Conservation (phyloP, 2,888 invertebrate species). For the Omphaloscelis lunosa region DNA sequence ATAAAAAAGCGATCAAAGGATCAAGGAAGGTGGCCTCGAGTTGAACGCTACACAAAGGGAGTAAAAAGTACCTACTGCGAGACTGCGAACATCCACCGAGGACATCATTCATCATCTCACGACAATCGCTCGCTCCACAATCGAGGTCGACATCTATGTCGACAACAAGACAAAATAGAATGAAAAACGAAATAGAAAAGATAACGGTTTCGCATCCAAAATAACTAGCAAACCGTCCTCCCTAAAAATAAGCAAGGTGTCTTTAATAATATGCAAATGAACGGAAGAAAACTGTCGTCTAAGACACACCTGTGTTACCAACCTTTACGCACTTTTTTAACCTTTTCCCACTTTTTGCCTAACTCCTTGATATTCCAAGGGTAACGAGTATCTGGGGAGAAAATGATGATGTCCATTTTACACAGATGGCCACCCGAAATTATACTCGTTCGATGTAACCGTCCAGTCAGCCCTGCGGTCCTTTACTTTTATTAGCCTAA, state of each 20-base stretch:
- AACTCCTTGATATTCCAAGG: conserved; percentile 59
- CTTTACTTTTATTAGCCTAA: conserved; percentile 64
- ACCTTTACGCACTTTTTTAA: conserved; percentile 53
- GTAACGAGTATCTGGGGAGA: conserved; percentile 59
- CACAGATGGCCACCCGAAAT: conserved; percentile 70
- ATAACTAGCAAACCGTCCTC: conserved; percentile 5
- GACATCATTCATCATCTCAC: conserved; percentile 78
- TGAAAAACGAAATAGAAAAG: conserved; percentile 53
- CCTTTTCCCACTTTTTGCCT: conserved; percentile 67
- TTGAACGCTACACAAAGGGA: conserved; percentile 77
- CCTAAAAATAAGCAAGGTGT: conserved; percentile 12
- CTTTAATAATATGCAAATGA: conserved; percentile 77
- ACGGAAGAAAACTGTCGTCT: conserved; percentile 68
- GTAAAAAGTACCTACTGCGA: conserved; percentile 67
- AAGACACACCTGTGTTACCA: conserved; percentile 69
- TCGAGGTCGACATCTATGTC: conserved; percentile 56
- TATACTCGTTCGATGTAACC: conserved; percentile 63
- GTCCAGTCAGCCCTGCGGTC: conserved; percentile 47
- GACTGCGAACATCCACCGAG: conserved; percentile 69
- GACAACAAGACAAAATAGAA: conserved; percentile 56
- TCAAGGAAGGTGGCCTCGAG: conserved; percentile 74
- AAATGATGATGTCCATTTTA: conserved; percentile 71
- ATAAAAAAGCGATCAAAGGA: conserved; percentile 79
- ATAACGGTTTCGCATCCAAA: conserved; percentile 35
- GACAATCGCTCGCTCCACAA: conserved; percentile 64